Percentiles rank a stretch among this genome's conserved stretches.
These are phyloP conservation scores for Nothoprocta pentlandii DNA, from an alignment of 2,113 vertebrate genomes.

Conservation along the genomic window DNA sequence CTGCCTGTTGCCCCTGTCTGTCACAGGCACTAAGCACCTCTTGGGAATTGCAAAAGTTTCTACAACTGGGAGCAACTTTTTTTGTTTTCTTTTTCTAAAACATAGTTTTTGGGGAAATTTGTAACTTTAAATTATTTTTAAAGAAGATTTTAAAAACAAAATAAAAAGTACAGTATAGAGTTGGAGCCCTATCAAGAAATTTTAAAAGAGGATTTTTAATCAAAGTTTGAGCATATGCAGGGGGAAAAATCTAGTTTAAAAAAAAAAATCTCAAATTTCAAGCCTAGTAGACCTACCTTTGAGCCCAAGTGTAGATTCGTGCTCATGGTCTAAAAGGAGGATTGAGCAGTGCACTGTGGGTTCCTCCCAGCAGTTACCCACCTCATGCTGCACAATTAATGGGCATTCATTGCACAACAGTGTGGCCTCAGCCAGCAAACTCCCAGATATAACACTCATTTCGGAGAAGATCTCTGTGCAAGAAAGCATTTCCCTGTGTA, in stretches of 20 bases:
- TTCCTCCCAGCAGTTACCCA: too few species aligned
- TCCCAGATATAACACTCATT: accelerated
- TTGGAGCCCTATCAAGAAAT: not conserved
- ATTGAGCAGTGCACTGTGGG: too few species aligned
- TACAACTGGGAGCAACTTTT: not conserved
- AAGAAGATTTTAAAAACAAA: not conserved
- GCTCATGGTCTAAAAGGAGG: not conserved
- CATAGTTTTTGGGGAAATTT: not conserved
- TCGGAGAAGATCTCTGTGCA: not conserved
- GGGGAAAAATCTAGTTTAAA: not conserved
- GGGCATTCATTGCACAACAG: not conserved
- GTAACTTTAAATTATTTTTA: not conserved
- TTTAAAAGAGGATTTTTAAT: not conserved
- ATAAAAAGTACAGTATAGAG: not conserved
- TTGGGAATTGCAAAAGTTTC: not conserved
- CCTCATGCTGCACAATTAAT: not conserved
- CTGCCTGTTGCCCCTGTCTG: not conserved
- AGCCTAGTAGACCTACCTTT: not conserved
- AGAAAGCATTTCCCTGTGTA: not conserved
- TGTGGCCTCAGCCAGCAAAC: not conserved
- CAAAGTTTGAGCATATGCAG: not conserved
- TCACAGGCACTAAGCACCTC: not conserved
- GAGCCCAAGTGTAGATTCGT: not conserved
- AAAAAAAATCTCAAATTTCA: not conserved
- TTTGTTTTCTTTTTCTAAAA: not conserved